These are phyloP conservation scores for Mamestra brassicae DNA, from an alignment of 2,888 invertebrate species.

Conservation along the genomic window DNA sequence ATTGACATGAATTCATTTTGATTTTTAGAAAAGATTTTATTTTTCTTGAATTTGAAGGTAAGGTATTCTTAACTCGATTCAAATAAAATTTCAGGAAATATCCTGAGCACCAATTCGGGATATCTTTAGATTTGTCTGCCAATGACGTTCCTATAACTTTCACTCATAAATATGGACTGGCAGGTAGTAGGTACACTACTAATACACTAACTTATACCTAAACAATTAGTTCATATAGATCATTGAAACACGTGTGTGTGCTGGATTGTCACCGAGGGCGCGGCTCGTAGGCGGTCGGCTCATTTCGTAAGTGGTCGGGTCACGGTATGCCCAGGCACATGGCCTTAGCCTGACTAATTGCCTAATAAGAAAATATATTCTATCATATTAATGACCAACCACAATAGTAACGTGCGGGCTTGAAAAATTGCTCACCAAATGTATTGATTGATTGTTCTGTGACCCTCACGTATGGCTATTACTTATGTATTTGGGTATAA, in stretches of 20 bases:
- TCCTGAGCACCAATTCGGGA: background rate
- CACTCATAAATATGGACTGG: background rate
- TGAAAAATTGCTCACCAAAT: slow-evolving; percentile 61
- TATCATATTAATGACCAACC: slow-evolving; percentile 59
- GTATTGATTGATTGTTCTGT: slow-evolving; percentile 59
- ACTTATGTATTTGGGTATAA: slow-evolving; percentile 43
- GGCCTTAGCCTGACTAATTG: slow-evolving; percentile 67
- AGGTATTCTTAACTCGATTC: background rate
- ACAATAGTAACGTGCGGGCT: slow-evolving; percentile 42
- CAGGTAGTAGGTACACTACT: background rate
- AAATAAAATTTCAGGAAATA: background rate
- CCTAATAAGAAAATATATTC: slow-evolving; percentile 67
- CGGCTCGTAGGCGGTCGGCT: slow-evolving; percentile 54
- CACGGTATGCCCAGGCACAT: slow-evolving; percentile 51
- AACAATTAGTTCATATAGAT: slow-evolving; percentile 38
- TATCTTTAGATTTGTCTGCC: background rate
- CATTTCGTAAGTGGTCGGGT: slow-evolving; percentile 66
- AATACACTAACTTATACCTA: background rate
- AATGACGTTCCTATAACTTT: background rate
- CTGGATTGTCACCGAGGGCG: slow-evolving; percentile 53
- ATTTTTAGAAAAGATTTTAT: background rate
- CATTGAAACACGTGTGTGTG: slow-evolving; percentile 41
- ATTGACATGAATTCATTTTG: background rate
- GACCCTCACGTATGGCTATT: slow-evolving; percentile 41
- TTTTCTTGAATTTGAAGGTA: background rate